phyloP scores from a whole-genome alignment of 2,888 invertebrate genomes.

The Drosophila lacicola region DNA sequence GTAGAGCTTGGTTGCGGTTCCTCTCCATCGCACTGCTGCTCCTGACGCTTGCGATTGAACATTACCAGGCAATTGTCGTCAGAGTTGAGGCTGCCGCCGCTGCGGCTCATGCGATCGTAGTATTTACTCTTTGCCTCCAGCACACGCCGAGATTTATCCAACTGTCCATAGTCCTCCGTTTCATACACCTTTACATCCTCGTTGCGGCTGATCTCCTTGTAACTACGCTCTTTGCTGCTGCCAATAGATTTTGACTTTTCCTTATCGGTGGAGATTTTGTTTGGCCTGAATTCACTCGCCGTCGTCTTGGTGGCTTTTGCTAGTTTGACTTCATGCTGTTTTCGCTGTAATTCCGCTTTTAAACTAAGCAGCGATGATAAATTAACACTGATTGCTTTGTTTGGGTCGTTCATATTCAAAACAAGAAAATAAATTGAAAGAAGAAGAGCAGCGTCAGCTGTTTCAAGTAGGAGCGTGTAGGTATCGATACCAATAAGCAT shows the following conservation, averaged over 20 bases:
- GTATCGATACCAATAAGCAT: constrained; percentile 14
- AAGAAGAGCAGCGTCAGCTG: constrained; percentile 38
- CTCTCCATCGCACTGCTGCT: constrained; percentile 20
- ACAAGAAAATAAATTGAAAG: constrained; percentile 4
- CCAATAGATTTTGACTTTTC: constrained; percentile 29
- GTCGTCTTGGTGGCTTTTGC: constrained; percentile 87
- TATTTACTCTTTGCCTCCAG: constrained; percentile 85
- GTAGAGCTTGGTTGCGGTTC: neutral
- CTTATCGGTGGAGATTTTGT: constrained; percentile 58
- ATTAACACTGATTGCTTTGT: constrained; percentile 84
- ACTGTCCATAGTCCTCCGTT: constrained; percentile 78
- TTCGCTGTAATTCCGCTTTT: constrained; percentile 94
- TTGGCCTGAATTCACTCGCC: constrained; percentile 86
- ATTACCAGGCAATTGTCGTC: constrained; percentile 85
- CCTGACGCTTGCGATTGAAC: constrained; percentile 85
- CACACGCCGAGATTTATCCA: constrained; percentile 85
- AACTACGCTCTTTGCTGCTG: constrained; percentile 50
- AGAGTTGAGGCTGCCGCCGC: constrained; percentile 82
- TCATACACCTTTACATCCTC: constrained; percentile 77
- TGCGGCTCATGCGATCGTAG: constrained; percentile 85
- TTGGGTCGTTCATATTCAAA: constrained; percentile 84
- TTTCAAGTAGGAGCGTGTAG: neutral
- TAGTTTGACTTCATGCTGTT: constrained; percentile 92
- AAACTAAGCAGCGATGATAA: constrained; percentile 89
- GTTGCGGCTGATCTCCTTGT: constrained; percentile 77